phyloP scores from a whole-genome alignment of 1,140 invertebrate genomes.

The Meloidogyne hapla region DNA sequence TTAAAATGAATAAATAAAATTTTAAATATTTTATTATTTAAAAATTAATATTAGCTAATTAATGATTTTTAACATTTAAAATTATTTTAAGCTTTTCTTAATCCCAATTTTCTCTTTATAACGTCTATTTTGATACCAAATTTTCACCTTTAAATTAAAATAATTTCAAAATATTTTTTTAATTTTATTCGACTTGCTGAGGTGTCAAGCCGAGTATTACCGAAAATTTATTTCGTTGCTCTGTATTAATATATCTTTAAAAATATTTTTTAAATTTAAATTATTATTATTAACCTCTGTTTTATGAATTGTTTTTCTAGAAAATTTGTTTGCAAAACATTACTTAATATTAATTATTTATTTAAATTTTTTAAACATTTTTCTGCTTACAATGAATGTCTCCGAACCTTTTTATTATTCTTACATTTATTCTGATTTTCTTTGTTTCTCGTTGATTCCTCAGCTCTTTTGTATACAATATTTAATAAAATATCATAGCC shows the following conservation, averaged over 20 bases:
- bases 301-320: conserved; percentile 1
- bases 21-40: no score
- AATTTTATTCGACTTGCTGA: not conserved
- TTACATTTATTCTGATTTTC: not conserved
- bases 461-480: no score
- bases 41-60: no score
- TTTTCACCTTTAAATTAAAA: not conserved
- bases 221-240: not conserved
- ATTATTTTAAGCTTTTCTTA: not conserved
- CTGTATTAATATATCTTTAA: not conserved
- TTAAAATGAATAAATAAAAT: no score
- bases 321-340: conserved; percentile 1
- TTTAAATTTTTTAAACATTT: not conserved
- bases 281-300: not conserved
- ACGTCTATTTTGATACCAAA: not conserved
- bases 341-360: not conserved
- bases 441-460: no score
- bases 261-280: not conserved
- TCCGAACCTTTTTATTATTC: not conserved
- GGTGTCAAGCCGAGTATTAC: not conserved
- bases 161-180: not conserved
- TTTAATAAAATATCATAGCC: no score
- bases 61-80: no score
- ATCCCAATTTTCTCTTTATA: not conserved
- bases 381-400: not conserved